Percentiles rank a stretch among this genome's conserved stretches.
Conservation (phyloP, 2,888 invertebrate species). For the Heliconius hortense region DNA sequence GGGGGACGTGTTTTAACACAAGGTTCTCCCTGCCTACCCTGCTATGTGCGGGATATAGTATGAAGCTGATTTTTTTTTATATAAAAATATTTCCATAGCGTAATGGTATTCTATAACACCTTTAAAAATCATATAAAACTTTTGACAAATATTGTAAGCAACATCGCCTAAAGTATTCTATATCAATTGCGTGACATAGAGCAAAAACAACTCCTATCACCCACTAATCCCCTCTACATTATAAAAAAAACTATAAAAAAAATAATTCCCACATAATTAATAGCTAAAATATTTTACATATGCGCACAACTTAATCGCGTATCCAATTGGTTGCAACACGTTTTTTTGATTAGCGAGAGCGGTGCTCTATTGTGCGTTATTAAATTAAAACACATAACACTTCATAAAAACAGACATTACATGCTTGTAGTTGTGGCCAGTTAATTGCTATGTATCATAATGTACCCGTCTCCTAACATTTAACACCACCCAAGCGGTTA, state of each 20-base stretch:
- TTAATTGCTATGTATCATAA: conserved; percentile 42
- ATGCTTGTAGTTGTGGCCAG: conserved; percentile 24
- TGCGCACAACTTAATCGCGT: conserved; percentile 7
- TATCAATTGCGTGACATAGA: background rate
- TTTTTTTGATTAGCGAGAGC: conserved; percentile 26
- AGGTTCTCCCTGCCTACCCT: background rate
- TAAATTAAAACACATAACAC: conserved; percentile 30
- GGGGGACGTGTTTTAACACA: too few species aligned
- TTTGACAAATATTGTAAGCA: background rate
- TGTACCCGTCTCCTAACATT: conserved; percentile 46
- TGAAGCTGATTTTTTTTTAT: background rate
- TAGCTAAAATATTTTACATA: background rate
- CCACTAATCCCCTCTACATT: background rate
- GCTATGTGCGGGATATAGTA: background rate
- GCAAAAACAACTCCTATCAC: background rate
- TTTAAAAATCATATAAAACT: background rate
- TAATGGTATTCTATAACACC: background rate
- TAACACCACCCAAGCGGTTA: conserved; percentile 52
- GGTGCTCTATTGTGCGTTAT: conserved; percentile 34
- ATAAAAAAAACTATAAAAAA: background rate
- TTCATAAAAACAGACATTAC: conserved; percentile 36
- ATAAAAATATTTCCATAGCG: too few species aligned
- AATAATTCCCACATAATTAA: background rate
- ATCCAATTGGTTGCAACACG: conserved; percentile 15
- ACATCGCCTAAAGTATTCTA: background rate